These are phyloP conservation scores for Synanthedon myopaeformis DNA, from an alignment of 2,888 invertebrate genomes.

Conservation along the genomic window DNA sequence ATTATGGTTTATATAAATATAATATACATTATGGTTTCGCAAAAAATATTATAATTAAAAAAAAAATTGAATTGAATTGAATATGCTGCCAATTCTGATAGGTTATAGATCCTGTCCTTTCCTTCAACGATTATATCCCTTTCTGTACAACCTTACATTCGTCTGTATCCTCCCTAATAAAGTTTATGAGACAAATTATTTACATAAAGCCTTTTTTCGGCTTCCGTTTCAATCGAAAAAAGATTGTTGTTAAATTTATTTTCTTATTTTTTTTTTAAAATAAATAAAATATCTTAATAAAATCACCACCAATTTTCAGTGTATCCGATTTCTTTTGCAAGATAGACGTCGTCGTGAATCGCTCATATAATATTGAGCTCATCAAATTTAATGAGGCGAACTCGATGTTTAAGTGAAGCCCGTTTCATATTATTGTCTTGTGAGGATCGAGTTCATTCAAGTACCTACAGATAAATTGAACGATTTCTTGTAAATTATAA, in stretches of 20 bases:
- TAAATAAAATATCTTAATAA: conserved; percentile 8
- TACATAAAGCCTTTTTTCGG: not conserved
- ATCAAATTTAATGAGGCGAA: conserved; percentile 35
- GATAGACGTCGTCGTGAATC: conserved; percentile 22
- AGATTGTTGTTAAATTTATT: conserved; percentile 13
- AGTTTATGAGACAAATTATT: too few species aligned
- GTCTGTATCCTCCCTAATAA: too few species aligned
- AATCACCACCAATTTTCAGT: conserved; percentile 2
- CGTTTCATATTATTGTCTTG: conserved; percentile 2
- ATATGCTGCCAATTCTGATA: too few species aligned
- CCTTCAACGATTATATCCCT: too few species aligned
- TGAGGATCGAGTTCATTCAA: conserved; percentile 5
- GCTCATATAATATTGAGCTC: conserved; percentile 27
- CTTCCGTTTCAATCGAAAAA: not conserved
- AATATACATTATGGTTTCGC: too few species aligned
- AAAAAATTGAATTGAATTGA: too few species aligned
- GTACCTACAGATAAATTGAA: conserved; percentile 19
- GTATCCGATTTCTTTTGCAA: conserved; percentile 22
- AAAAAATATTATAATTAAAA: too few species aligned
- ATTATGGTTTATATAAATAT: too few species aligned
- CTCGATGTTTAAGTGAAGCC: conserved; percentile 2
- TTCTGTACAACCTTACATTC: too few species aligned
- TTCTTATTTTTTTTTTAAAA: conserved; percentile 6
- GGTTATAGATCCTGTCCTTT: too few species aligned
- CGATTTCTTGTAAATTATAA: conserved; percentile 15